These are phyloP conservation scores for Poecile atricapillus DNA, from an alignment of 2,113 vertebrate species.

Conservation along the genomic window DNA sequence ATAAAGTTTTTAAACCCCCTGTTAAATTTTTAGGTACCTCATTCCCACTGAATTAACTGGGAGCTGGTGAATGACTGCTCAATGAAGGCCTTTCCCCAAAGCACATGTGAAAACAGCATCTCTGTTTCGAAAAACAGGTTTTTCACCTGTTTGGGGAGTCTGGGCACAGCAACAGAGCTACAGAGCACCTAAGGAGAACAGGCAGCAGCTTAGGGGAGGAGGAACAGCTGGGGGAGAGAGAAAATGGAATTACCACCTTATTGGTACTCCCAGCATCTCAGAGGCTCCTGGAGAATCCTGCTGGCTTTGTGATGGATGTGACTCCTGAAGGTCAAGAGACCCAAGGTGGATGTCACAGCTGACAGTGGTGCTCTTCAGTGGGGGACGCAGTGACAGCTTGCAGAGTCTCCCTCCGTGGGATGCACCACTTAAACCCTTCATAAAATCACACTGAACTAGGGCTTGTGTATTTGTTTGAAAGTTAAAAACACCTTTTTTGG, in stretches of 20 bases:
- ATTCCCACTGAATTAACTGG: not conserved
- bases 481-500: not conserved
- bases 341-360: not conserved
- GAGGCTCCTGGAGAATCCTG: not conserved
- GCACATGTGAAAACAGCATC: not conserved
- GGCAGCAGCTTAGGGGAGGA: not conserved
- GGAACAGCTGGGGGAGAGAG: not conserved
- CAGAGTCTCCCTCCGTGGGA: fast-evolving
- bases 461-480: not conserved
- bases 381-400: not conserved
- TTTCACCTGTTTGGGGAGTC: not conserved
- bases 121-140: not conserved
- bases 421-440: not conserved
- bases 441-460: not conserved
- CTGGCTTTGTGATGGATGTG: not conserved
- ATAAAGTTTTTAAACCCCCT: not conserved
- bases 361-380: not conserved
- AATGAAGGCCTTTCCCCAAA: not conserved
- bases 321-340: not conserved
- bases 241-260: not conserved
- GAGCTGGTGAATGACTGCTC: not conserved
- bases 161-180: not conserved
- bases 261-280: not conserved
- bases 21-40: not conserved
- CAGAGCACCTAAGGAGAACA: not conserved